Evolutionary conservation across 1,140 invertebrate genomes (phyloP), one percentile per base, ranked within the genome.

Genomic region (Marisa cornuarietis): DNA sequence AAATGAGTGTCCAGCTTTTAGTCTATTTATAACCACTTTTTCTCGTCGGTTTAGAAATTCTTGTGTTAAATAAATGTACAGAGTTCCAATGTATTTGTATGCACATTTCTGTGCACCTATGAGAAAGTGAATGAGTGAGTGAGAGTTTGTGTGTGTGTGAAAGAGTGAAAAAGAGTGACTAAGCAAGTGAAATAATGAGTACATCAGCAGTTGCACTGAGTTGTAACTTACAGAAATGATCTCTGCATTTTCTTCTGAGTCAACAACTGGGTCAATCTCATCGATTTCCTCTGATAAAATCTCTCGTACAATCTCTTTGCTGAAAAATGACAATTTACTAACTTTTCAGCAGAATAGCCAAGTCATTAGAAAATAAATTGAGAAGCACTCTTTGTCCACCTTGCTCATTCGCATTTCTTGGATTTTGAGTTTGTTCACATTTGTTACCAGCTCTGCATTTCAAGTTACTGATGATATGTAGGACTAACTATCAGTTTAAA

Each of bases 191-290:
- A 65, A 78, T 26, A 69, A 22, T n/a, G n/a, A 77, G 16, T 58
- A 18, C 9, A 42, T 62, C 68, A 31, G 65, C 16, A 52, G 22
- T 68, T 66, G 24, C 72, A 72, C 16, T 49, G n/a, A 79, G 42
- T 51, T 2, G 31, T 42, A 42, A 58, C 68, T 73, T 81, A 90
- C 88, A 80, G 87, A 79, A 20, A 86, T 74, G 26, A 85, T 82
- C 66, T 90, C 87, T 16, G 84, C 74, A 78, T 87, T 88, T 73
- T 90, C 88, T 73, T 88, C 86, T 26, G 83, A 82, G 76, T 88
- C 86, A 24, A 80, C 79, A 6, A 88, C 68, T 16, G 85, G 87
- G 61, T 87, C 86, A 76, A 88, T 85, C n/a, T 78, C 82, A 72
- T 85, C 84, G 49, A 88, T 83, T 61, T 84, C 83, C 65, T 88